phyloP scores from a whole-genome alignment of 2,113 vertebrate genomes.

The Zeus faber region DNA sequence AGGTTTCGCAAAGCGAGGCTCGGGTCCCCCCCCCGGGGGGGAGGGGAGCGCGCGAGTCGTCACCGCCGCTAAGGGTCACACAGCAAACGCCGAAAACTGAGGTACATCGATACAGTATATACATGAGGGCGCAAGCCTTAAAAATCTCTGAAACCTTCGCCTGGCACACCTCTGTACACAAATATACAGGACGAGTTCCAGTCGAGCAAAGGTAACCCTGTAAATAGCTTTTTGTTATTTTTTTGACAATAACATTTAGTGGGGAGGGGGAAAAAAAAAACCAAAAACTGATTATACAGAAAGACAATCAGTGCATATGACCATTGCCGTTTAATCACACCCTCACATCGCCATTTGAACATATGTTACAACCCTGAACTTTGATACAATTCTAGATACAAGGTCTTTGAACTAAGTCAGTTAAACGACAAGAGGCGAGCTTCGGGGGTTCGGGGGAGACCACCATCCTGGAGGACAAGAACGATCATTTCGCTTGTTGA shows the following conservation, averaged over 20 bases:
- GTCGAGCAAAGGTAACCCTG: slow-evolving; percentile 60
- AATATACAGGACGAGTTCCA: slow-evolving; percentile 54
- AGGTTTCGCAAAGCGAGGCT: slow-evolving; percentile 55
- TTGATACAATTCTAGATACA: slow-evolving; percentile 50
- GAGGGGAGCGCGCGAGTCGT: background rate
- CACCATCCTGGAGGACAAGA: slow-evolving; percentile 28
- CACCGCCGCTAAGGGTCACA: slow-evolving; percentile 56
- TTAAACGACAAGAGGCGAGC: slow-evolving; percentile 25
- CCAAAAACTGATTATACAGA: slow-evolving; percentile 58
- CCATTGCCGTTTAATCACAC: slow-evolving; percentile 46
- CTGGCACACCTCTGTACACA: slow-evolving; percentile 45
- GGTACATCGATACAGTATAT: slow-evolving; percentile 60
- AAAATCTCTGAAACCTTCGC: slow-evolving; percentile 49
- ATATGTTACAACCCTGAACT: slow-evolving; percentile 52
- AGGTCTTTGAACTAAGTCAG: slow-evolving; percentile 32
- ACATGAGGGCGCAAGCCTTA: slow-evolving; percentile 56
- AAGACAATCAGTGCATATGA: slow-evolving; percentile 64
- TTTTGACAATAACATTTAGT: slow-evolving; percentile 43
- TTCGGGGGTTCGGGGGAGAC: background rate
- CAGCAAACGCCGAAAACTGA: slow-evolving; percentile 57
- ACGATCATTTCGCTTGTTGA: slow-evolving; percentile 41
- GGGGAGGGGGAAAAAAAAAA: slow-evolving; percentile 6
- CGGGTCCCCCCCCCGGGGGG: slow-evolving; percentile 40
- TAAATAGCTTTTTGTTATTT: slow-evolving; percentile 51
- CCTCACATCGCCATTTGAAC: slow-evolving; percentile 34